Evolutionary conservation across 2,888 invertebrate species (phyloP).

Genomic region (Gymnocheta viridis): DNA sequence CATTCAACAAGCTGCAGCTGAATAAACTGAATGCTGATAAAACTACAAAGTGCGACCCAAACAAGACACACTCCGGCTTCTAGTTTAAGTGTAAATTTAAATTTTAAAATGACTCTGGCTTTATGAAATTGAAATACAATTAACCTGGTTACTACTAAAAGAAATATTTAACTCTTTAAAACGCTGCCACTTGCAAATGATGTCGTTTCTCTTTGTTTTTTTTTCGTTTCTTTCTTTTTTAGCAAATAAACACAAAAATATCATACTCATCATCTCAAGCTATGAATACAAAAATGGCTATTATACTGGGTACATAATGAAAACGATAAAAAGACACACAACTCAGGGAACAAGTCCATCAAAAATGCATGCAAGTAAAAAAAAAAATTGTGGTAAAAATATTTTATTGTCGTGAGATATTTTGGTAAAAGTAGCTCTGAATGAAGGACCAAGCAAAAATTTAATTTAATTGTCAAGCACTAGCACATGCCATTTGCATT

Average conservation of each 20-base stretch:
- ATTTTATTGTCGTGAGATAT: not conserved
- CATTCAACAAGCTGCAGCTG: constrained; percentile 63
- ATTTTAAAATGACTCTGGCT: constrained; percentile 53
- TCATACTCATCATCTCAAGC: constrained; percentile 40
- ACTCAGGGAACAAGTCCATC: constrained; percentile 20
- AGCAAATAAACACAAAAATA: constrained; percentile 29
- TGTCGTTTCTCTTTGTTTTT: constrained; percentile 1
- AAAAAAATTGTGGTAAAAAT: constrained; percentile 5
- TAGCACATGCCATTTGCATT: no score
- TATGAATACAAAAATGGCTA: not conserved
- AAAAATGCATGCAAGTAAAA: not conserved
- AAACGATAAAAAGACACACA: not conserved
- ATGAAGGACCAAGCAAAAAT: not conserved
- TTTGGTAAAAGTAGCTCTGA: not conserved
- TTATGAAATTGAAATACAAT: constrained; percentile 68
- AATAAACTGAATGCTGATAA: constrained; percentile 62
- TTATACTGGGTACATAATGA: not conserved
- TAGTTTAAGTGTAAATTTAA: constrained; percentile 32
- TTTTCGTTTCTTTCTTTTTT: not conserved
- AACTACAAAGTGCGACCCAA: constrained; percentile 58
- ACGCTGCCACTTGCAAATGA: constrained; percentile 34
- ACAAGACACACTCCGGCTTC: constrained; percentile 51
- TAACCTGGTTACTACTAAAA: constrained; percentile 62
- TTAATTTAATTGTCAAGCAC: not conserved
- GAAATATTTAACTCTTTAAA: constrained; percentile 43